Conservation (phyloP, 53 echinoderm and acorn worm species). For the Antedon mediterranea region DNA sequence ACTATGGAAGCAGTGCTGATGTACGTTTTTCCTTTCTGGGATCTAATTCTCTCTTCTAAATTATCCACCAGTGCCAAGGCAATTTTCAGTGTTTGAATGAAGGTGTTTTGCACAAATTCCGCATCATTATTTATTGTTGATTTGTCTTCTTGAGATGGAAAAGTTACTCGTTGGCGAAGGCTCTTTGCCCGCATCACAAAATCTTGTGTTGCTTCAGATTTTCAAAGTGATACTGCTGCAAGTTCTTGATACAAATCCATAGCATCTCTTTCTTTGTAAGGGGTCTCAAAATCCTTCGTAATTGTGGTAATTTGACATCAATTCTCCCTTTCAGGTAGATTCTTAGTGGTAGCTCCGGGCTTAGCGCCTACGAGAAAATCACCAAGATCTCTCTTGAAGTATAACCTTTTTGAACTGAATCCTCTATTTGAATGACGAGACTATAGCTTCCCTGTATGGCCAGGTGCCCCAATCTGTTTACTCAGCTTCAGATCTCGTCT, state of each 20-base stretch:
- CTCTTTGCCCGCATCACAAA: slow-evolving; percentile 36
- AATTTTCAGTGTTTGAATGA: slow-evolving; percentile 31
- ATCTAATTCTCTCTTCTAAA: slow-evolving; percentile 8
- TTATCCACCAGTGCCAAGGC: slow-evolving; percentile 12
- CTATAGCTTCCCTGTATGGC: slow-evolving; percentile 9
- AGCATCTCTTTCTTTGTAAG: slow-evolving; percentile 39
- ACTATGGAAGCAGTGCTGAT: background rate
- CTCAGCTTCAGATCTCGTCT: too few species aligned
- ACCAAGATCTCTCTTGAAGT: slow-evolving; percentile 19
- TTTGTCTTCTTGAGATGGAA: slow-evolving; percentile 13
- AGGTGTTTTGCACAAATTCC: slow-evolving; percentile 20
- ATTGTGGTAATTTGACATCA: slow-evolving; percentile 7
- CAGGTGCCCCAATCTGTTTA: slow-evolving; percentile 17
- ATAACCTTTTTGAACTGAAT: slow-evolving; percentile 16
- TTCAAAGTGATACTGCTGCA: slow-evolving; percentile 18
- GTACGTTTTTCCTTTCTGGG: background rate
- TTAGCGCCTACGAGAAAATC: slow-evolving; percentile 26
- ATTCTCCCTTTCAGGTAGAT: slow-evolving; percentile 34
- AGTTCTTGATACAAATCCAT: slow-evolving; percentile 34
- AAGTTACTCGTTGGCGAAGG: slow-evolving; percentile 33
- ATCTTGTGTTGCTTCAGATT: slow-evolving; percentile 29
- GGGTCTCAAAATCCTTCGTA: slow-evolving; percentile 21
- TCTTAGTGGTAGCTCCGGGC: slow-evolving; percentile 12
- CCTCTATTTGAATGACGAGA: slow-evolving; percentile 39
- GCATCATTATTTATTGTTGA: slow-evolving; percentile 10